These are phyloP conservation scores for Ascidia mentula DNA, from an alignment of 23 tunicate genomes.

Conservation along the genomic window DNA sequence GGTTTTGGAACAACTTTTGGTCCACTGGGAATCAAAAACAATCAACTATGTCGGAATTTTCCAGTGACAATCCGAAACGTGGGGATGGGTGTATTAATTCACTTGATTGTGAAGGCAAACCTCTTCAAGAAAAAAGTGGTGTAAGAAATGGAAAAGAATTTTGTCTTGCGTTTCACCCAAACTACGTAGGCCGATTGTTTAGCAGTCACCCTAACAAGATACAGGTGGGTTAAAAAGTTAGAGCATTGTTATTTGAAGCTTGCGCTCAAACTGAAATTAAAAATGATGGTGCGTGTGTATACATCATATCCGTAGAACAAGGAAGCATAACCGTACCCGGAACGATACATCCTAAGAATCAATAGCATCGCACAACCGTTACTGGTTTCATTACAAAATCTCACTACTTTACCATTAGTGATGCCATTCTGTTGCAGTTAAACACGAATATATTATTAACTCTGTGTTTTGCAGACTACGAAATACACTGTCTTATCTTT, in stretches of 20 bases:
- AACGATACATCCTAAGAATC: too few relatives aligned
- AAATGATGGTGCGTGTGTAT: not conserved
- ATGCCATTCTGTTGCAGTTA: not conserved
- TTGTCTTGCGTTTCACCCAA: slow-evolving; percentile 7
- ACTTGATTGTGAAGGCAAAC: not conserved
- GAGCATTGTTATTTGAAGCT: not conserved
- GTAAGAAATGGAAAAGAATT: slow-evolving; percentile 11
- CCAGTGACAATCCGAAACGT: too few relatives aligned
- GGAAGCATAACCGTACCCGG: not conserved
- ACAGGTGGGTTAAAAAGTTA: not conserved
- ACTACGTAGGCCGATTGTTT: not conserved
- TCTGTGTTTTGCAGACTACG: slow-evolving; percentile 46
- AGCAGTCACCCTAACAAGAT: slow-evolving; percentile 1
- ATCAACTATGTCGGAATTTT: too few relatives aligned
- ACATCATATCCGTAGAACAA: not conserved
- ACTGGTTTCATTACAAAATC: not conserved
- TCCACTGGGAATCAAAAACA: slow-evolving; percentile 2
- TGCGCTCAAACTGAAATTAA: not conserved
- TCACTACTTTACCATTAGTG: not conserved
- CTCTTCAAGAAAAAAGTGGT: not conserved
- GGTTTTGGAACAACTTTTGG: slow-evolving; percentile 19
- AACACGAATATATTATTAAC: not conserved
- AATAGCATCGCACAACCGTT: too few relatives aligned
- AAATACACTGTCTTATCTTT: slow-evolving; percentile 74
- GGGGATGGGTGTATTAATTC: too few relatives aligned